A percentile compares a stretch with the other conserved stretches of the same genome.
Conservation (phyloP, 2,797 vertebrate genomes). For the Erpetoichthys calabaricus region DNA sequence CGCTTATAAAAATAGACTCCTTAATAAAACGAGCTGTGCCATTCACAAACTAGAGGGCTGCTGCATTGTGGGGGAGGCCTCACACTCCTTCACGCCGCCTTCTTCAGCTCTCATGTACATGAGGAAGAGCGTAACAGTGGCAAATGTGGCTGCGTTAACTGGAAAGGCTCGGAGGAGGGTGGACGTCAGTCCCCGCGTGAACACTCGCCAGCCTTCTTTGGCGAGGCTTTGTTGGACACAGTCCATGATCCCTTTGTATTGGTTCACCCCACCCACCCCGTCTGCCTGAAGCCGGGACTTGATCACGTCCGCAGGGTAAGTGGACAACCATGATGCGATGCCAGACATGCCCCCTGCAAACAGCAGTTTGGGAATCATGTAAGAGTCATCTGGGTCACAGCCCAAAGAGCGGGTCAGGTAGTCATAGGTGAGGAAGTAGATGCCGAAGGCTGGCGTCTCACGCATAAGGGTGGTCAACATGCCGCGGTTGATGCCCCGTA, state of each 20-base stretch:
- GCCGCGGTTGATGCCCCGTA: slow-evolving; percentile 74
- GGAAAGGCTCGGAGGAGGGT: slow-evolving; percentile 89
- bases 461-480: slow-evolving; percentile 82
- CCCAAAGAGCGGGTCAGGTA: slow-evolving; percentile 68
- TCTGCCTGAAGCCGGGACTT: slow-evolving; percentile 92
- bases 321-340: slow-evolving; percentile 87
- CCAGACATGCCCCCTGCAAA: slow-evolving; percentile 85
- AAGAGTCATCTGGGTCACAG: slow-evolving; percentile 69
- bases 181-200: slow-evolving; percentile 83
- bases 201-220: slow-evolving; percentile 77
- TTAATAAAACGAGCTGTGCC: neutral
- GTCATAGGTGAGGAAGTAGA: slow-evolving; percentile 88
- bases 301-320: slow-evolving; percentile 86
- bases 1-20: slow-evolving; percentile 10
- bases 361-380: slow-evolving; percentile 83
- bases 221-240: slow-evolving; percentile 72
- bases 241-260: slow-evolving; percentile 75
- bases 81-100: slow-evolving; percentile 45
- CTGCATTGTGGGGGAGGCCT: slow-evolving; percentile 43
- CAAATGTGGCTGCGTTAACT: slow-evolving; percentile 86
- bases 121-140: slow-evolving; percentile 82
- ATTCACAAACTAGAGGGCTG: slow-evolving; percentile 65
- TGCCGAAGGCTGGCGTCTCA: slow-evolving; percentile 84
- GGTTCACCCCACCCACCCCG: slow-evolving; percentile 61
- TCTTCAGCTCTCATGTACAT: slow-evolving; percentile 59